Evolutionary conservation across 1,140 invertebrate species (phyloP).

Genomic region (Homarus americanus): DNA sequence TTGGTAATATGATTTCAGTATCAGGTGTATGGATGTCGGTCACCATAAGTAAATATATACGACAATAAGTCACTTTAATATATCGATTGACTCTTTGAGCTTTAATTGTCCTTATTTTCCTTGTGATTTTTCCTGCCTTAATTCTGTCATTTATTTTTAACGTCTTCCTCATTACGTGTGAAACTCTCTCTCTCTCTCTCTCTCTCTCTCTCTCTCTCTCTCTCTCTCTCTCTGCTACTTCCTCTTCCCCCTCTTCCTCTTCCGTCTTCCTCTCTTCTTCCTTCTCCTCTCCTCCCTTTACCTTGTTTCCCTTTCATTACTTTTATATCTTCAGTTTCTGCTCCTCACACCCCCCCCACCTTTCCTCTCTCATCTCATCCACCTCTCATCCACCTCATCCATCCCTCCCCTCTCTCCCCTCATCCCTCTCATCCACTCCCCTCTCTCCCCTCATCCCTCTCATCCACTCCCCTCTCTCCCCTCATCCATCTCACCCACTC

Average conservation of each 20-base stretch:
- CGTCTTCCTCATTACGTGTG: too few relatives aligned
- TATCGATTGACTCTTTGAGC: too few relatives aligned
- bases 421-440: neutral
- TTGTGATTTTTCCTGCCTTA: too few relatives aligned
- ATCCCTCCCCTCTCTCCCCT: too few relatives aligned
- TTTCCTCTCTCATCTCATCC: neutral
- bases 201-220: constrained; percentile 14
- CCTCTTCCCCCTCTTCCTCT: neutral
- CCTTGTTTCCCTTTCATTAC: neutral
- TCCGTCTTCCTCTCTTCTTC: neutral
- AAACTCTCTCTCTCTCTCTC: constrained; percentile 1
- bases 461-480: too few relatives aligned
- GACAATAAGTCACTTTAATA: too few relatives aligned
- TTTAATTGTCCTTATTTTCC: too few relatives aligned
- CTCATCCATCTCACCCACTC: neutral
- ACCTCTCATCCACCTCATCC: neutral
- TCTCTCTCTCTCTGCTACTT: constrained; percentile 17
- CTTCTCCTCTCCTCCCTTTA: neutral
- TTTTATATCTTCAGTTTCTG: neutral
- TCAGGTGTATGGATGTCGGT: too few relatives aligned
- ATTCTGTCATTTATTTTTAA: too few relatives aligned
- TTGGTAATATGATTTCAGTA: too few relatives aligned
- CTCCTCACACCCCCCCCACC: neutral
- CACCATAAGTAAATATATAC: too few relatives aligned
- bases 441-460: neutral